Conservation (phyloP, 2,113 vertebrate species). For the Xenopus borealis region DNA sequence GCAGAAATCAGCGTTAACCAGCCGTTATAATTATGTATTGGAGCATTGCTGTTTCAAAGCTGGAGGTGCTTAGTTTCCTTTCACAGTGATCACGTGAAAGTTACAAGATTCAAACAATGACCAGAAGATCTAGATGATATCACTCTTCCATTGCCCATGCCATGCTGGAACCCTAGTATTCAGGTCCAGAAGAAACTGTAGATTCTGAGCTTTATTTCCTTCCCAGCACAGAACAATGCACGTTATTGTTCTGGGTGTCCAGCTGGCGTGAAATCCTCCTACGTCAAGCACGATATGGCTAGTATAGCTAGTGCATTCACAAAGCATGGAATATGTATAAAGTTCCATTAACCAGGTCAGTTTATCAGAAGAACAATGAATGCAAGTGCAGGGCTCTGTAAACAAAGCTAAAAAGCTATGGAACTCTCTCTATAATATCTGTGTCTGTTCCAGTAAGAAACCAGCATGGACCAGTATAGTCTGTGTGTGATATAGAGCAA, state of each 20-base stretch:
- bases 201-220: background rate
- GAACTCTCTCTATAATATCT: background rate
- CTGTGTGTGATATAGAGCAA: background rate
- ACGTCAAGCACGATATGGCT: conserved; percentile 18
- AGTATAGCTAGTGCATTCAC: background rate
- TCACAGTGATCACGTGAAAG: conserved; percentile 25
- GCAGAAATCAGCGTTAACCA: conserved; percentile 9
- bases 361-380: background rate
- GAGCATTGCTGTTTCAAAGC: background rate
- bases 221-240: background rate
- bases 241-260: conserved; percentile 13
- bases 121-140: background rate
- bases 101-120: conserved; percentile 16
- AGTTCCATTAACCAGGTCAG: conserved; percentile 15
- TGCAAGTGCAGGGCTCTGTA: background rate
- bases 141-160: background rate
- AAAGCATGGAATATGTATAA: conserved; percentile 33
- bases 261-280: conserved; percentile 11
- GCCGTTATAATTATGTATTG: conserved; percentile 6
- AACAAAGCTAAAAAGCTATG: background rate
- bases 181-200: conserved; percentile 14
- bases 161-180: background rate
- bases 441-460: background rate
- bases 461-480: background rate
- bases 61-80: conserved; percentile 22